Base-by-base conservation (phyloP, 64 coral and sea anemone genomes). In the Pachyseris speciosa region DNA sequence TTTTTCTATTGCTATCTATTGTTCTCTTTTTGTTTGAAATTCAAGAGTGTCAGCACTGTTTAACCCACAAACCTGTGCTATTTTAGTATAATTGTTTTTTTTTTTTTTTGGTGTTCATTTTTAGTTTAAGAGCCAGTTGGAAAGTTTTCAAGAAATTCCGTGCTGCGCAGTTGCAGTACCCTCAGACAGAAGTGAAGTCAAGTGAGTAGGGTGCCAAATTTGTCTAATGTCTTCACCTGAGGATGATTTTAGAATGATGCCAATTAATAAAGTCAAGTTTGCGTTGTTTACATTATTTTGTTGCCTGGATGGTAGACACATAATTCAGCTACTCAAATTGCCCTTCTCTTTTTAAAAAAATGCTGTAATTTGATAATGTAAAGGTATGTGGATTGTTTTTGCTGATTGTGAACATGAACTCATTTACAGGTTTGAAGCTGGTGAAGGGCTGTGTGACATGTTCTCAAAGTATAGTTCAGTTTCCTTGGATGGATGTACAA, bases 61-160 rank as follows among this genome's bases (percentile, higher is more conserved):
- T 41, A n/a, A 20, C 19, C n/a, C n/a, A n/a, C n/a, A n/a, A n/a
- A n/a, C n/a, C n/a, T n/a, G n/a, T n/a, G n/a, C n/a, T 33, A 17
- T 5, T 2, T 34, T 16, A 37, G 34, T 33, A 75, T 11, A 26
- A 37, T 34, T 37, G 6, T 34, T 26, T 12, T 17, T 78, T 37
- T 41, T n/a, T 36, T 4, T 38, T 12, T 22, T 22, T 45, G 13
- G 24, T 0, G 40, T 27, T 48, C 66, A 49, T 15, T 19, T 51
- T 24, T 32, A 91, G 88, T 34, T 91, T 19, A 83, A 45, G 65
- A 83, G 33, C 17, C 75, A 91, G 33, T 32, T 91, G 76, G 66
- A 83, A 44, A 47, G 8, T 49, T 63, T 91, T 34, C 61, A 47
- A 72, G 88, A 91, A 70, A 91, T 80, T 40, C 40, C n/a, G 5